Evolutionary conservation across 2,113 vertebrate genomes (phyloP), one percentile per base, ranked within the genome.

Genomic region (Australoheros scitulus): DNA sequence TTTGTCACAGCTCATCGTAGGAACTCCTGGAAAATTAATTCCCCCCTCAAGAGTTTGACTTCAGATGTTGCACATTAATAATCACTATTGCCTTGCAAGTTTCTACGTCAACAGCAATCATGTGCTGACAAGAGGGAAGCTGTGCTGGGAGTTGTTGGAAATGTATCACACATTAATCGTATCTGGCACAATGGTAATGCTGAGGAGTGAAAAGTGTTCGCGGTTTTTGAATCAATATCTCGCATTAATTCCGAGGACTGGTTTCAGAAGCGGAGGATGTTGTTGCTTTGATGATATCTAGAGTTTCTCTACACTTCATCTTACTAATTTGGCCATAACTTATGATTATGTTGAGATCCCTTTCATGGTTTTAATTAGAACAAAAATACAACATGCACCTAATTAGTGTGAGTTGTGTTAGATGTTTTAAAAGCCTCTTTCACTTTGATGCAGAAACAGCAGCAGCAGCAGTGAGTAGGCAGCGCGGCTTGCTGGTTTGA

Each of bases 61-160:
- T 91, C 77, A 91, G 83, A 87, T 83, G 90, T 76, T 81, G 79
- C 85, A 87, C 88, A 89, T 91, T 90, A 91, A 89, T 86, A 90
- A 88, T 72, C 58, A 80, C 58, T 1, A 56, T 74, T 38, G 72
- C 76, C 32, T 72, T 18, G 82, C 6, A 60, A 88, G 61, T 63
- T 75, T 55, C 63, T 70, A 24, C 22, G 64, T 80, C 43, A 24
- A 68, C 89, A 77, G 86, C 75, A 38, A 76, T 85, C 75, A 64
- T 20, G 70, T 5, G 60, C 52, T 18, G 74, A 77, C 43, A 61
- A 65, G 82, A 83, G 65, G n/a, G n/a, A 60, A 57, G 84, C 61
- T 68, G 88, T 11, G 63, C 43, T 75, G 75, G 81, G 85, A 74
- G 52, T 77, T 77, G 82, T 65, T 47, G 38, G 24, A 75, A 80